phyloP scores from a whole-genome alignment of 2,797 vertebrate species.

The Esox masquinongy region DNA sequence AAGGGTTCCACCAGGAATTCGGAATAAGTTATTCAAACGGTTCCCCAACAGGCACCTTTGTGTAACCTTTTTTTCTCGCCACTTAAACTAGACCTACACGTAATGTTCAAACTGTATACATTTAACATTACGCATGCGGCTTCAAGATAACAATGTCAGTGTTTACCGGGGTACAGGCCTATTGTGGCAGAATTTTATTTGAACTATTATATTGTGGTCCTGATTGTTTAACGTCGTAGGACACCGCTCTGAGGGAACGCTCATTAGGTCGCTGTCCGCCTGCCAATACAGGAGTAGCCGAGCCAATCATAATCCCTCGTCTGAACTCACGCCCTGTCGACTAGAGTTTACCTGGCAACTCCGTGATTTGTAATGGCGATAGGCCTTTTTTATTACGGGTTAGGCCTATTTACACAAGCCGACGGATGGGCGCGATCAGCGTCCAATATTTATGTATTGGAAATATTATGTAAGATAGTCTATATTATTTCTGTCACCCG shows the following conservation, averaged over 20 bases:
- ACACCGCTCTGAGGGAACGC: constrained; percentile 83
- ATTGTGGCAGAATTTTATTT: neutral
- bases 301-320: constrained; percentile 85
- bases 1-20: no score
- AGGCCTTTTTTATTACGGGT: constrained; percentile 51
- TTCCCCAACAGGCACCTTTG: no score
- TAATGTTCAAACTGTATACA: no score
- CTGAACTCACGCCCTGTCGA: constrained; percentile 85
- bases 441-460: neutral
- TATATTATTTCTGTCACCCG: neutral
- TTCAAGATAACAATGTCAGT: no score
- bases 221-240: constrained; percentile 85
- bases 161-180: neutral
- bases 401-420: neutral
- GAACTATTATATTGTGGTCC: neutral
- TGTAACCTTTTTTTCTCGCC: no score
- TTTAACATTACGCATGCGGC: no score
- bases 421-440: neutral
- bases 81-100: no score
- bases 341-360: constrained; percentile 79
- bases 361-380: constrained; percentile 77
- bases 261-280: constrained; percentile 91
- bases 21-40: no score
- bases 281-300: constrained; percentile 81
- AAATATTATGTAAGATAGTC: neutral